Evolutionary conservation across 2,797 vertebrate species (phyloP).

Genomic region (Smutsia gigantea): DNA sequence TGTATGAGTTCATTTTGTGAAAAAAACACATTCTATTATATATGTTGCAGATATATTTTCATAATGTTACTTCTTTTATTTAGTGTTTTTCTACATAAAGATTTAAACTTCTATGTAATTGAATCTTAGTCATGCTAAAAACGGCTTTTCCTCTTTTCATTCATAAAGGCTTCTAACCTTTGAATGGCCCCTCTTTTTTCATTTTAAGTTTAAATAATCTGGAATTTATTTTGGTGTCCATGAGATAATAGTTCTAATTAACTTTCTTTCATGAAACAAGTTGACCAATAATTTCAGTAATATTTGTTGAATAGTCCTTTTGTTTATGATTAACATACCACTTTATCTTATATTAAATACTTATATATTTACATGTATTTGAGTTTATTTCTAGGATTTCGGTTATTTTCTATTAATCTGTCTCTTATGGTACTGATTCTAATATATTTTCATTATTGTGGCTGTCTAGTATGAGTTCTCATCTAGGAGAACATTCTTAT

Average conservation of each 20-base stretch:
- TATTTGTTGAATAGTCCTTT: background rate
- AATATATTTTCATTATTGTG: background rate
- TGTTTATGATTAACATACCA: background rate
- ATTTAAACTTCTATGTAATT: background rate
- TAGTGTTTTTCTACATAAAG: background rate
- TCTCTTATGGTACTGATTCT: background rate
- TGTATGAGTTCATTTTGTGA: background rate
- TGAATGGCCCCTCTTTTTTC: background rate
- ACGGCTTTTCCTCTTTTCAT: background rate
- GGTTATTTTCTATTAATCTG: background rate
- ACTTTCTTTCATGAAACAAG: background rate
- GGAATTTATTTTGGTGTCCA: background rate
- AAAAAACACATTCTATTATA: background rate
- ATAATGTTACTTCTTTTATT: background rate
- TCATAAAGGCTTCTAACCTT: background rate
- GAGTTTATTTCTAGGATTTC: background rate
- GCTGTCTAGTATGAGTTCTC: background rate
- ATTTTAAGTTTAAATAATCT: constrained; percentile 3
- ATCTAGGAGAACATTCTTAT: background rate
- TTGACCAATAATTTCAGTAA: background rate
- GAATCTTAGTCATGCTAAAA: background rate
- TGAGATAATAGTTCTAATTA: constrained; percentile 16
- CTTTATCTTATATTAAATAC: background rate
- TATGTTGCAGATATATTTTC: constrained; percentile 19
- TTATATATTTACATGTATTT: background rate